These are phyloP conservation scores for Hippopotamyrus pictus DNA, from an alignment of 2,797 vertebrate species.

Conservation along the genomic window DNA sequence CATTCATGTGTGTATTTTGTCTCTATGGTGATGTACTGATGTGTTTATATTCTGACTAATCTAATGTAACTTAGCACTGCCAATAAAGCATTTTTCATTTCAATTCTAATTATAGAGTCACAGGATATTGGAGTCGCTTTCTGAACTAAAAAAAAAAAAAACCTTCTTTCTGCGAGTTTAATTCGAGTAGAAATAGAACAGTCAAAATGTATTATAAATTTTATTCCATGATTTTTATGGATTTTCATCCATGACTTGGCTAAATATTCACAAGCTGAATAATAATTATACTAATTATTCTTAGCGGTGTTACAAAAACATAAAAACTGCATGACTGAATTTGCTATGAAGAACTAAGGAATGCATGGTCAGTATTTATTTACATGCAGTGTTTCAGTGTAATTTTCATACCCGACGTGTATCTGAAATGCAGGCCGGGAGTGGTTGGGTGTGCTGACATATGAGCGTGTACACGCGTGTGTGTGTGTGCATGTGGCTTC, in stretches of 20 bases:
- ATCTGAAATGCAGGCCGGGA: slow-evolving; percentile 25
- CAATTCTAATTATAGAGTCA: slow-evolving; percentile 46
- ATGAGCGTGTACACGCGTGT: slow-evolving; percentile 45
- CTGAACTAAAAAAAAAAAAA: slow-evolving; percentile 56
- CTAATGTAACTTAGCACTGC: slow-evolving; percentile 45
- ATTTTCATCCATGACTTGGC: background rate
- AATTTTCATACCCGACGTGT: background rate
- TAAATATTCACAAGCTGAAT: background rate
- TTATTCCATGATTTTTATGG: background rate
- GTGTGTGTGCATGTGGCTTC: slow-evolving; percentile 22
- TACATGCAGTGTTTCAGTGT: background rate
- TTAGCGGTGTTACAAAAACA: background rate
- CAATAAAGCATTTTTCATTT: slow-evolving; percentile 53
- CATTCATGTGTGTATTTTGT: slow-evolving; percentile 51
- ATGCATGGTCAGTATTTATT: background rate
- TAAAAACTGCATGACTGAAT: background rate
- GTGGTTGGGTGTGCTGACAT: slow-evolving; percentile 39
- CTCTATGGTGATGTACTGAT: slow-evolving; percentile 41
- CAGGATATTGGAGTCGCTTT: slow-evolving; percentile 47
- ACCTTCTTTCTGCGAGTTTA: slow-evolving; percentile 34
- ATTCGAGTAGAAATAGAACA: background rate
- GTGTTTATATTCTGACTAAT: slow-evolving; percentile 51
- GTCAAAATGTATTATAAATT: background rate
- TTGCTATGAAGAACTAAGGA: background rate
- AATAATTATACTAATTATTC: background rate